phyloP scores from a whole-genome alignment of 2,113 vertebrate genomes.

The Dasyprocta punctata region DNA sequence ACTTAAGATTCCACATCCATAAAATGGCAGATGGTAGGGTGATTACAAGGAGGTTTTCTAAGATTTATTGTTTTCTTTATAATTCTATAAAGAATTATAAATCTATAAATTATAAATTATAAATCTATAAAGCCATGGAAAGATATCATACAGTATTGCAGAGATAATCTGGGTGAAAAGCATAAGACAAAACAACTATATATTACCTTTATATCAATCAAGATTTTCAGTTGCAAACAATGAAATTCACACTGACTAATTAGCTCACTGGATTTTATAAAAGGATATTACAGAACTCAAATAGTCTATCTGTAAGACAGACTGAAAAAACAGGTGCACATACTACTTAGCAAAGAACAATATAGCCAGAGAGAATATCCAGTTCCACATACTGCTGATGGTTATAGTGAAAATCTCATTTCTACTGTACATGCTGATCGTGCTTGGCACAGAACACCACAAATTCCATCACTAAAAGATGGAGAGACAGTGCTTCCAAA shows the following conservation, averaged over 20 bases:
- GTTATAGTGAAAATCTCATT: neutral
- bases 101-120: no score
- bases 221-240: neutral
- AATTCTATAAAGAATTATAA: no score
- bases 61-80: neutral
- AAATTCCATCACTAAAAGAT: neutral
- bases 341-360: neutral
- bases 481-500: neutral
- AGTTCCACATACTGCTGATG: neutral
- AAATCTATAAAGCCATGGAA: neutral
- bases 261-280: neutral
- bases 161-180: neutral
- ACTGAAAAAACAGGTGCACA: neutral
- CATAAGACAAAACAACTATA: neutral
- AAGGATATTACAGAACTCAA: neutral
- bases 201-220: neutral
- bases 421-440: neutral
- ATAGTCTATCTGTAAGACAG: neutral
- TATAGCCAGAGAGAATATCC: neutral
- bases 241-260: neutral
- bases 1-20: neutral
- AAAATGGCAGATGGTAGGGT: neutral
- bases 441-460: fast-evolving
- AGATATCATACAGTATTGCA: neutral
- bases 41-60: neutral